A percentile compares a stretch with the other conserved stretches of the same genome.
Evolutionary conservation across 2,113 vertebrate species (phyloP).

Genomic region (Canis aureus): DNA sequence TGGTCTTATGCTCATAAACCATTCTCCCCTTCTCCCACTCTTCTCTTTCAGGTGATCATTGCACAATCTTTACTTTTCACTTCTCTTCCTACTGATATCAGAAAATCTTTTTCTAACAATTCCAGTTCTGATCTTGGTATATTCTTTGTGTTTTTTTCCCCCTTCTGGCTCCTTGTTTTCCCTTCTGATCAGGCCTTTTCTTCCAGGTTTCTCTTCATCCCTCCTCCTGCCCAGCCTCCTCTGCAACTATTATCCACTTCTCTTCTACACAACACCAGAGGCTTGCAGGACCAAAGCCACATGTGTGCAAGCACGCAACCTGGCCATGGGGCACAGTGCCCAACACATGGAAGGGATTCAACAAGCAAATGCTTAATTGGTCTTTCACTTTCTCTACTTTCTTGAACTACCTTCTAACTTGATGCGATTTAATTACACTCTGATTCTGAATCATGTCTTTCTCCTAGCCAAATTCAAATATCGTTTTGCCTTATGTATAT

Average conservation of each 20-base stretch:
- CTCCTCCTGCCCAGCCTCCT: background rate
- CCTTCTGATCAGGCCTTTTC: background rate
- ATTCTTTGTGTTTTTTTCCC: background rate
- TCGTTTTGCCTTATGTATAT: background rate
- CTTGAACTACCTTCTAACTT: slow-evolving; percentile 4
- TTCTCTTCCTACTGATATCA: background rate
- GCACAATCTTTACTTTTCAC: background rate
- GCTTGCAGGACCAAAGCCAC: background rate
- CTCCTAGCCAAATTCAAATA: background rate
- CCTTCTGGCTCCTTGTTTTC: background rate
- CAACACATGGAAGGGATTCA: background rate
- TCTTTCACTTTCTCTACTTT: slow-evolving; percentile 20
- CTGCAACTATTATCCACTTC: background rate
- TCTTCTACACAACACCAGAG: background rate
- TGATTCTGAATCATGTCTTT: slow-evolving; percentile 8
- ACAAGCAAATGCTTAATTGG: background rate
- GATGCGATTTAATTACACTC: background rate
- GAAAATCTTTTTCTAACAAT: slow-evolving; percentile 9
- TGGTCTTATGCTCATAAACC: background rate
- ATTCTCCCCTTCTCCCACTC: background rate
- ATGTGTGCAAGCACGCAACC: background rate
- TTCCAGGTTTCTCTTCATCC: background rate
- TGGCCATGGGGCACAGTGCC: background rate
- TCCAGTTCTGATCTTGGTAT: background rate
- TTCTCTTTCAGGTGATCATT: background rate